A percentile compares a stretch with the other conserved stretches of the same genome.
Evolutionary conservation across 1,140 invertebrate species (phyloP).

Genomic region (Alviniconcha marisindica): DNA sequence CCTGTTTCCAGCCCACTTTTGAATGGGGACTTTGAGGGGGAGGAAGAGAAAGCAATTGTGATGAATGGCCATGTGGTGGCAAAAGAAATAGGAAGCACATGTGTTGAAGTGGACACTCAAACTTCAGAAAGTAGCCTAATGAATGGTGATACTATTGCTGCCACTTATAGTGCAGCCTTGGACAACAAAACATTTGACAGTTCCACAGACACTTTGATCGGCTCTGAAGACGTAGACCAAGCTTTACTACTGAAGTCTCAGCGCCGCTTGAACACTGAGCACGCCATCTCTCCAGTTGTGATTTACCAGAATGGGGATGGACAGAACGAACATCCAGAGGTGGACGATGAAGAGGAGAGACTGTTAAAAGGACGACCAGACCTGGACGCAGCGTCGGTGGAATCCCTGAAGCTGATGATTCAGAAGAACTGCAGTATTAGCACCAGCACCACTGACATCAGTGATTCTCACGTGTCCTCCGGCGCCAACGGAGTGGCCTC

Average conservation of each 20-base stretch:
- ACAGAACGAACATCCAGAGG: not conserved
- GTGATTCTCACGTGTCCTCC: slow-evolving; percentile 67
- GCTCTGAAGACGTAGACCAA: slow-evolving; percentile 40
- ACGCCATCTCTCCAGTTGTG: not conserved
- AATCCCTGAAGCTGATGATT: slow-evolving; percentile 21
- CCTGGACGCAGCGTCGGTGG: not conserved
- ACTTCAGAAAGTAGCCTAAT: slow-evolving; percentile 1
- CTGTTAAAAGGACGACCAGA: not conserved
- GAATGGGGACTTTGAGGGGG: not conserved
- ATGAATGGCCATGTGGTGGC: slow-evolving; percentile 16
- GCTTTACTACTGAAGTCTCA: slow-evolving; percentile 2
- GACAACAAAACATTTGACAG: slow-evolving; percentile 64
- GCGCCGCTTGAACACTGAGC: not conserved
- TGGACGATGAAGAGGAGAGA: not conserved
- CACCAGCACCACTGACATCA: slow-evolving; percentile 75
- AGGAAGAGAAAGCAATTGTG: slow-evolving; percentile 1
- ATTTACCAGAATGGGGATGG: not conserved
- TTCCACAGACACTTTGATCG: slow-evolving; percentile 77
- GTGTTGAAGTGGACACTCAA: slow-evolving; percentile 5
- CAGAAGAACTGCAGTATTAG: slow-evolving; percentile 66
- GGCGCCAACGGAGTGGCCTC: not conserved
- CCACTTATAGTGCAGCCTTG: not conserved
- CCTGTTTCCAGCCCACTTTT: not conserved
- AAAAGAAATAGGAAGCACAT: not conserved
- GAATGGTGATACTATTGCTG: not conserved